Evolutionary conservation across 2,888 invertebrate genomes (phyloP).

Genomic region (Cephus spinipes): DNA sequence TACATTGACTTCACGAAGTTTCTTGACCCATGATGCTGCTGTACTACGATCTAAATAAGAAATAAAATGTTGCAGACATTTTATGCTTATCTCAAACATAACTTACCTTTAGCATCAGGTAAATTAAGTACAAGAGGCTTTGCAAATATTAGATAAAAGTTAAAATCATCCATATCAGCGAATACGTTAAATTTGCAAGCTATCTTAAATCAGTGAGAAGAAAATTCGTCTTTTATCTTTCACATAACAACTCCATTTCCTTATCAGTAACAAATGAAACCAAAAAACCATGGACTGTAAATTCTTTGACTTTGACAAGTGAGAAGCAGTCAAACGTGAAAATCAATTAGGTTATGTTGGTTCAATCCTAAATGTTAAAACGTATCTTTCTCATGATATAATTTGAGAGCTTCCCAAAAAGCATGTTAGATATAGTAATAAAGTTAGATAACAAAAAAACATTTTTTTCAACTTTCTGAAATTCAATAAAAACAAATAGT

Average conservation of each 20-base stretch:
- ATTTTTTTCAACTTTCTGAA: not conserved
- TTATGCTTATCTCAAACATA: not conserved
- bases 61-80: not conserved
- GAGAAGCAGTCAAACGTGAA: not conserved
- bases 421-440: not conserved
- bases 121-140: slow-evolving; percentile 65
- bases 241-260: not conserved
- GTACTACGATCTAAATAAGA: slow-evolving; percentile 57
- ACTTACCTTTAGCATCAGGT: slow-evolving; percentile 57
- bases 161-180: slow-evolving; percentile 52
- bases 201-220: not conserved
- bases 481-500: not conserved
- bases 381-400: not conserved
- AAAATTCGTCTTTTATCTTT: not conserved
- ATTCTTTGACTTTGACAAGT: not conserved
- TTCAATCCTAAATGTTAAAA: not conserved
- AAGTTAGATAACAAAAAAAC: not conserved
- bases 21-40: slow-evolving; percentile 67
- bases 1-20: slow-evolving; percentile 45
- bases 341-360: not conserved
- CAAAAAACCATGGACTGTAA: not conserved
- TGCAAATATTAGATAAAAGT: slow-evolving; percentile 65
- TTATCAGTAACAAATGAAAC: not conserved
- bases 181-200: not conserved
- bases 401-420: not conserved